Evolutionary conservation across 2,888 invertebrate species (phyloP).

Genomic region (Syrphus vitripennis): DNA sequence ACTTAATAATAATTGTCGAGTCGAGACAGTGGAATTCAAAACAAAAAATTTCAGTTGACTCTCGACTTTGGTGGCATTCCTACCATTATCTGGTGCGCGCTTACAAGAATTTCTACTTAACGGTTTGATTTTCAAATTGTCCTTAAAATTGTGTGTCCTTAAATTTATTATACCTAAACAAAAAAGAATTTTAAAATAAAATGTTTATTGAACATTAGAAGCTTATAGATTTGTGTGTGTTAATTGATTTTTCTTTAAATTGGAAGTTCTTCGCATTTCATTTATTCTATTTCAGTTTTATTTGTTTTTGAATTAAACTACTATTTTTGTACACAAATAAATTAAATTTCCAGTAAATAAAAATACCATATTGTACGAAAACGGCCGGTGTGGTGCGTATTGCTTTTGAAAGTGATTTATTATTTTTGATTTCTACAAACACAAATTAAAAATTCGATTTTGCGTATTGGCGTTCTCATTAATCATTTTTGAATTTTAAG

Average conservation of each 20-base stretch:
- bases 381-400: not conserved
- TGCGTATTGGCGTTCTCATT: not conserved
- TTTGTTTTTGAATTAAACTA: not conserved
- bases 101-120: not conserved
- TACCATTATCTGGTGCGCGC: not conserved
- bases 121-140: not conserved
- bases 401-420: slow-evolving; percentile 3
- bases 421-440: not conserved
- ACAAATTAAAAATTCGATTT: slow-evolving; percentile 10
- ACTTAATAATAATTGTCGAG: slow-evolving; percentile 13
- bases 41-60: slow-evolving; percentile 60
- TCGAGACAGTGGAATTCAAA: slow-evolving; percentile 47
- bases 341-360: not conserved
- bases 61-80: slow-evolving; percentile 42
- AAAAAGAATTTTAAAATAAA: not conserved
- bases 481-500: not conserved
- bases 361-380: not conserved
- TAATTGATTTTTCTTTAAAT: not conserved
- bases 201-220: not conserved
- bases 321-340: not conserved
- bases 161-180: not conserved
- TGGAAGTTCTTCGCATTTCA: not conserved
- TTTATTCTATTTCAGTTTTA: not conserved
- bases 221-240: not conserved
- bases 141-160: not conserved